Evolutionary conservation across 1,140 invertebrate genomes (phyloP).

Genomic region (Zaprionus taronus): DNA sequence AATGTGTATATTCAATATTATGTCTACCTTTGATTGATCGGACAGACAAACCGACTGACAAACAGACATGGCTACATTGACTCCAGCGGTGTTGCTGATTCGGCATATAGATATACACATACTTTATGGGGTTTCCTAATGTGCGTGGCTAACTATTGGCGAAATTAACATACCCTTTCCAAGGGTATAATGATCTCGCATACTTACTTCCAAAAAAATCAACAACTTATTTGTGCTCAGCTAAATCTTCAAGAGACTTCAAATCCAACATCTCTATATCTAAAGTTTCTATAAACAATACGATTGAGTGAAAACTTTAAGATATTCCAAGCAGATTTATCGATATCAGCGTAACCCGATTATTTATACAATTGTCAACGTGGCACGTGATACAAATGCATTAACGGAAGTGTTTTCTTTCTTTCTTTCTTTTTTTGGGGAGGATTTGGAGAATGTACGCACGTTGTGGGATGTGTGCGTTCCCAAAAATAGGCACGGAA

Average conservation of each 20-base stretch:
- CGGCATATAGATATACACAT: too few relatives aligned
- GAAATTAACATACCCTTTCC: too few relatives aligned
- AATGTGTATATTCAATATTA: too few relatives aligned
- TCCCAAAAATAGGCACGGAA: conserved; percentile 65
- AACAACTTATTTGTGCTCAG: too few relatives aligned
- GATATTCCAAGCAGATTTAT: background rate
- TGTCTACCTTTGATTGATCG: too few relatives aligned
- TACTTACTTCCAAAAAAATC: too few relatives aligned
- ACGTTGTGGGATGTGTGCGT: background rate
- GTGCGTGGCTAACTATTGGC: too few relatives aligned
- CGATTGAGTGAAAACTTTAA: background rate
- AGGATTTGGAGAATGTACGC: background rate
- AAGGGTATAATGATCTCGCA: too few relatives aligned
- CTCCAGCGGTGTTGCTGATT: too few relatives aligned
- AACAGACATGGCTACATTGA: too few relatives aligned
- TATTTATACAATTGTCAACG: conserved; percentile 61
- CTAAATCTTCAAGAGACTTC: background rate
- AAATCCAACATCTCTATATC: background rate
- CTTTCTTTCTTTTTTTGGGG: background rate
- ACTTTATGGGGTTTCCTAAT: too few relatives aligned
- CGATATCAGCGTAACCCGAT: conserved; percentile 3
- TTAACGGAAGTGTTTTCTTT: conserved; percentile 70
- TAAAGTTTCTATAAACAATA: background rate
- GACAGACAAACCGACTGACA: too few relatives aligned
- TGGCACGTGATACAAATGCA: conserved; percentile 76